Percentiles rank a stretch among this genome's conserved stretches.
Conservation (phyloP, 2,888 invertebrate species). For the Drosophila rubida region DNA sequence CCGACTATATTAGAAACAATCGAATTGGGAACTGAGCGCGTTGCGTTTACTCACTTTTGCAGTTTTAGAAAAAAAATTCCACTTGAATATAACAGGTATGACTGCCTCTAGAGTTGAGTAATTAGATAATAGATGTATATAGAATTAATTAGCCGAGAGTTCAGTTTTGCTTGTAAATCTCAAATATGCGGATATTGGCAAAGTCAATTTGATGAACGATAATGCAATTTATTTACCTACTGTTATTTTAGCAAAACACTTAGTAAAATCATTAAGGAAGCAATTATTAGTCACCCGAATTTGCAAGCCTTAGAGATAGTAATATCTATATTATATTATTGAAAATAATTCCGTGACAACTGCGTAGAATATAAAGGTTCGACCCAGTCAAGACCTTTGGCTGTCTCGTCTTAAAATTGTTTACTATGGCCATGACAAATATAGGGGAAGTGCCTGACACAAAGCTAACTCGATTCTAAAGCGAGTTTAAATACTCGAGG, state of each 20-base stretch:
- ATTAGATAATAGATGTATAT: slow-evolving; percentile 1
- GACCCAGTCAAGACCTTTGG: slow-evolving; percentile 59
- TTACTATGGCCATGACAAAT: slow-evolving; percentile 66
- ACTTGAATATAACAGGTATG: slow-evolving; percentile 7
- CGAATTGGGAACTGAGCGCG: neutral
- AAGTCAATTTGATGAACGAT: slow-evolving; percentile 1
- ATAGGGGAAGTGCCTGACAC: slow-evolving; percentile 49
- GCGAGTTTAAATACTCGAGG: slow-evolving; percentile 6
- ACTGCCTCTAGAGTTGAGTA: slow-evolving; percentile 2
- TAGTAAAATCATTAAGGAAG: slow-evolving; percentile 1
- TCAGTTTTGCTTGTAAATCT: neutral
- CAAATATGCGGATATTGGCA: slow-evolving; percentile 16
- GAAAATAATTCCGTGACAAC: neutral
- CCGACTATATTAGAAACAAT: neutral
- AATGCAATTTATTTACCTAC: slow-evolving; percentile 7
- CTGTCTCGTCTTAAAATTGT: slow-evolving; percentile 60
- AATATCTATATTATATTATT: neutral
- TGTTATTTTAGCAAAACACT: neutral
- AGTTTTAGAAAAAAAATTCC: slow-evolving; percentile 14
- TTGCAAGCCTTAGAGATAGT: neutral
- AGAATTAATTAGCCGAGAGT: slow-evolving; percentile 1
- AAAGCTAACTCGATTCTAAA: slow-evolving; percentile 55
- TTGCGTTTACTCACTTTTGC: neutral
- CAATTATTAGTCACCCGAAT: neutral
- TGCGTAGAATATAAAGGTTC: slow-evolving; percentile 13